Evolutionary conservation across 2,888 invertebrate genomes (phyloP).

Genomic region (Pristionchus mayeri): DNA sequence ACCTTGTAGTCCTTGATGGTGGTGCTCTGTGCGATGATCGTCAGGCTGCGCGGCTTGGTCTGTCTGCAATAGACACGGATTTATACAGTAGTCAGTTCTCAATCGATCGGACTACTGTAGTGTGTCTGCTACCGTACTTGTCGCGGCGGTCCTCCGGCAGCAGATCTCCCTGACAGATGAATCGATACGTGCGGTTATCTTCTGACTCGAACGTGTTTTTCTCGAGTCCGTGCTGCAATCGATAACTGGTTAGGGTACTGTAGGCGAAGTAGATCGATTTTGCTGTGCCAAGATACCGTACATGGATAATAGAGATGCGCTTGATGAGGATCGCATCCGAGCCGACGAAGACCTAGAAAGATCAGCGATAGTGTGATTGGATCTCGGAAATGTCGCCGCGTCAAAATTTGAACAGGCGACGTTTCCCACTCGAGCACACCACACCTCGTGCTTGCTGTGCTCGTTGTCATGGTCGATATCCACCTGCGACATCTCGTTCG

Average conservation of each 20-base stretch:
- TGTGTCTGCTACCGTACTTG: conserved; percentile 4
- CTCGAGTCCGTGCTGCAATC: conserved; percentile 26
- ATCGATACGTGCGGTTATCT: conserved; percentile 19
- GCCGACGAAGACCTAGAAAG: conserved; percentile 31
- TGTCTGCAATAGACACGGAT: background rate
- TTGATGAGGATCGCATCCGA: conserved; percentile 18
- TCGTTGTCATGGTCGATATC: conserved; percentile 43
- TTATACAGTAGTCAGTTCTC: background rate
- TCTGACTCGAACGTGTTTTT: conserved; percentile 29
- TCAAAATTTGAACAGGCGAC: background rate
- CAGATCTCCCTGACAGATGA: conserved; percentile 34
- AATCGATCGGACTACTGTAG: conserved; percentile 5
- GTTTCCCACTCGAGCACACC: background rate
- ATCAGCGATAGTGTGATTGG: background rate
- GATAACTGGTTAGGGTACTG: background rate
- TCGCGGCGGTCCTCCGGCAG: background rate
- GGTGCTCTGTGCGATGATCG: conserved; percentile 9
- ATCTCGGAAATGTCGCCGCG: background rate
- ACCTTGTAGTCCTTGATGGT: conserved; percentile 24
- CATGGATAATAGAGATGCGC: conserved; percentile 42
- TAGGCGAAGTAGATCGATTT: background rate
- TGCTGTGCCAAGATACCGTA: background rate
- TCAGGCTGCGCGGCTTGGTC: conserved; percentile 26
- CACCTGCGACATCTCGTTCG: conserved; percentile 21
- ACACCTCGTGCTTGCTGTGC: conserved; percentile 33